These are phyloP conservation scores for Monodelphis domestica DNA, from an alignment of 2,797 vertebrate genomes.

Conservation along the genomic window DNA sequence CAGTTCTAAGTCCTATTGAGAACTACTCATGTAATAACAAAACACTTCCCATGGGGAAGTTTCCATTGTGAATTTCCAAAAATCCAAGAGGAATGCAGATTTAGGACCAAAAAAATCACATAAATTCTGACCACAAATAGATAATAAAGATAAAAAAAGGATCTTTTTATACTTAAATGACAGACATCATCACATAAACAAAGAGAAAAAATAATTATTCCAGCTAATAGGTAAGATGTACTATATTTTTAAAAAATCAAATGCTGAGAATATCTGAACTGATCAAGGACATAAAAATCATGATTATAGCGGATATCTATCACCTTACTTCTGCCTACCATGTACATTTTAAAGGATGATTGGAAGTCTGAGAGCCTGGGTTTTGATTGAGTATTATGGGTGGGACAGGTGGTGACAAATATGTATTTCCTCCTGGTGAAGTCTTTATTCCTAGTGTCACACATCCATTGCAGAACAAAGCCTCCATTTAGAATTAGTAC, in stretches of 20 bases:
- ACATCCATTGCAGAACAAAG: not conserved
- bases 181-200: constrained; percentile 59
- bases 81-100: constrained; percentile 56
- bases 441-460: not conserved
- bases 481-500: not conserved
- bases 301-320: not conserved
- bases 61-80: constrained; percentile 56
- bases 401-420: accelerated
- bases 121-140: constrained; percentile 59
- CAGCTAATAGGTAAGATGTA: constrained; percentile 50
- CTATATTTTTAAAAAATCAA: constrained; percentile 54
- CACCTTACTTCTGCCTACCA: not conserved
- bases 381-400: not conserved
- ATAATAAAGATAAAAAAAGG: not conserved
- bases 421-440: not conserved
- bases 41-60: constrained; percentile 26
- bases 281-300: constrained; percentile 36
- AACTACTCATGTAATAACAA: constrained; percentile 47
- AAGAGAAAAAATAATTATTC: constrained; percentile 66
- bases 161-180: constrained; percentile 61
- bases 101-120: constrained; percentile 54
- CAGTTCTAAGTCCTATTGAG: constrained; percentile 48
- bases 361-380: not conserved
- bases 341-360: accelerated
- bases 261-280: not conserved